Percentiles rank a stretch among this genome's conserved stretches.
Conservation (phyloP, 2,888 invertebrate species). For the Aphidoletes aphidimyza region DNA sequence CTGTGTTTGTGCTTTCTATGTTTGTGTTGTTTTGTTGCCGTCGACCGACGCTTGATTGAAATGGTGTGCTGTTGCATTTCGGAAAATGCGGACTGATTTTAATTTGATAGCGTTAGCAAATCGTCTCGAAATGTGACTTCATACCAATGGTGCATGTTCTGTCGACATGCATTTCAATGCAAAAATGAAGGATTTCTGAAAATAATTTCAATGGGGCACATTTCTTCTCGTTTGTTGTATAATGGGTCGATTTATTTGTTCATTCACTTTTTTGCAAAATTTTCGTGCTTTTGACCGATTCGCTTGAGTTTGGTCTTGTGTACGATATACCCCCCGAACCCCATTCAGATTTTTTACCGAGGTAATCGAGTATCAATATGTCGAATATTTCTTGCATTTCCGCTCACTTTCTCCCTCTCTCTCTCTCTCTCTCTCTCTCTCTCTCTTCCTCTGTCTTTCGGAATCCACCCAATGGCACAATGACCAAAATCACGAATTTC, state of each 20-base stretch:
- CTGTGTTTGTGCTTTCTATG: neutral
- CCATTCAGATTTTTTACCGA: neutral
- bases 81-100: constrained; percentile 42
- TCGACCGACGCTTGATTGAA: neutral
- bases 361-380: constrained; percentile 4
- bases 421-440: too few relatives aligned
- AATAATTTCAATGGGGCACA: neutral
- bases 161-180: constrained; percentile 25
- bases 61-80: neutral
- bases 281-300: too few relatives aligned
- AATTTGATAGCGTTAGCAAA: constrained; percentile 9
- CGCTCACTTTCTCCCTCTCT: too few relatives aligned
- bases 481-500: neutral
- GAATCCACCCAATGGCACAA: neutral
- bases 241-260: too few relatives aligned
- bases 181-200: constrained; percentile 33
- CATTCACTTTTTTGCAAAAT: too few relatives aligned
- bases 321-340: too few relatives aligned
- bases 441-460: too few relatives aligned
- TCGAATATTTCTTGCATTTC: neutral
- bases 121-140: neutral
- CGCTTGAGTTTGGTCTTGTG: too few relatives aligned
- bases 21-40: neutral
- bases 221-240: neutral
- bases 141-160: neutral